Evolutionary conservation across 1,140 invertebrate species (phyloP).

Genomic region (Portunus trituberculatus): DNA sequence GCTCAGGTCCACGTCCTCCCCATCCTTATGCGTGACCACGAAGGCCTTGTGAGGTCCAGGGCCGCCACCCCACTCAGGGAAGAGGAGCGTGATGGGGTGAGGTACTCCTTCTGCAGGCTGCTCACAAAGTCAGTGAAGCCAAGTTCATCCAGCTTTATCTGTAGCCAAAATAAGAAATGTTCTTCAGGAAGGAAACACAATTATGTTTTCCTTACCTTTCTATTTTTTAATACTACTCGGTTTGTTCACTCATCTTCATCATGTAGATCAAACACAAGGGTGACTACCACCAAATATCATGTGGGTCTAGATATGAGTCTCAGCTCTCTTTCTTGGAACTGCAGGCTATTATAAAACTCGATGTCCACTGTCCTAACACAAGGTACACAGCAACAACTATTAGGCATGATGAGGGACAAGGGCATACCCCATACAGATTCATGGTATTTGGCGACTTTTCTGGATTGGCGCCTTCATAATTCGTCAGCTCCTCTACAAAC

Average conservation of each 20-base stretch:
- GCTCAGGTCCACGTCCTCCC: slow-evolving; percentile 80
- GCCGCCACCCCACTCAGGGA: slow-evolving; percentile 79
- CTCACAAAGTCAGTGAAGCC: slow-evolving; percentile 80
- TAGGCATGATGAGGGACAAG: neutral
- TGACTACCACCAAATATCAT: too few species aligned
- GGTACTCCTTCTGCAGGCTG: slow-evolving; percentile 79
- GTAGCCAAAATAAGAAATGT: slow-evolving; percentile 43
- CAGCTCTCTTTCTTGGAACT: too few species aligned
- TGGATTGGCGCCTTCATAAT: slow-evolving; percentile 81
- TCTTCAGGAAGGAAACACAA: too few species aligned
- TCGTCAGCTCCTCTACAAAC: slow-evolving; percentile 80
- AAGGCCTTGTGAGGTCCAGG: slow-evolving; percentile 82
- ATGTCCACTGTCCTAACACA: too few species aligned
- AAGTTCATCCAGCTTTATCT: slow-evolving; percentile 81
- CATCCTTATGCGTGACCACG: slow-evolving; percentile 80
- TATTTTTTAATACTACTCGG: too few species aligned
- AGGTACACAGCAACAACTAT: too few species aligned
- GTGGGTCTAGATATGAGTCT: too few species aligned
- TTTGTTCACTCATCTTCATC: too few species aligned
- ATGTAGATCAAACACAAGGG: too few species aligned
- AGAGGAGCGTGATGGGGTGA: slow-evolving; percentile 80
- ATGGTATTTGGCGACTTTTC: slow-evolving; percentile 82
- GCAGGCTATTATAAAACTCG: too few species aligned
- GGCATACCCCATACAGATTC: slow-evolving; percentile 81
- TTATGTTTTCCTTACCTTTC: too few species aligned